A percentile compares a stretch with the other conserved stretches of the same genome.
Conservation (phyloP, 64 coral and sea anemone species). For the Montipora capricornis region DNA sequence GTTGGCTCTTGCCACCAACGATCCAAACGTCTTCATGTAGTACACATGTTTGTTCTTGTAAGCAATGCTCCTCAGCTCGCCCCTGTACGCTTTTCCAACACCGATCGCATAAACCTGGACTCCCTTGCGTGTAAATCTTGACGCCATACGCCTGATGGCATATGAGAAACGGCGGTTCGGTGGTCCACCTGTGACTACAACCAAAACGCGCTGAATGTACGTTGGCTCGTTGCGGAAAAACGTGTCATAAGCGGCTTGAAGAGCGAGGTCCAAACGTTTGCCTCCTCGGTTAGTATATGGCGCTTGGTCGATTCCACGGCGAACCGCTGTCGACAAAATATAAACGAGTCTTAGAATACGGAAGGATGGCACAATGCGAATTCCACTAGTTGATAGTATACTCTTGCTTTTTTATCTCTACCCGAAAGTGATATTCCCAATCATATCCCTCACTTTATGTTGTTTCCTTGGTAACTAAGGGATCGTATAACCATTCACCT, state of each 20-base stretch:
- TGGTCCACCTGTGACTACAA: conserved; percentile 72
- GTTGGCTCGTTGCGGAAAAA: conserved; percentile 72
- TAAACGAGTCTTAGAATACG: not conserved
- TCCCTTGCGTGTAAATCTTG: conserved; percentile 56
- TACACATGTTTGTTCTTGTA: conserved; percentile 79
- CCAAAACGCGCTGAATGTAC: conserved; percentile 85
- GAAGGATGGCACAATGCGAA: not conserved
- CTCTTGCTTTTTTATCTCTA: too few species aligned
- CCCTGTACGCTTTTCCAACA: conserved; percentile 46
- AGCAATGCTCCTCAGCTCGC: conserved; percentile 70
- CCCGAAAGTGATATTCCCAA: too few species aligned
- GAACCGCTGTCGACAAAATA: conserved; percentile 30
- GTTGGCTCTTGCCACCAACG: conserved; percentile 59
- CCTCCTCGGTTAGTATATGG: conserved; percentile 65
- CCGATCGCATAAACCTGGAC: conserved; percentile 73
- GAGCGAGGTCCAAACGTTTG: conserved; percentile 69
- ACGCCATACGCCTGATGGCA: conserved; percentile 59
- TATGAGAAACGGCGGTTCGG: conserved; percentile 59
- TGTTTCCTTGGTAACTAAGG: too few species aligned
- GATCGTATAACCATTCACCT: too few species aligned
- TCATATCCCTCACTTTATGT: too few species aligned
- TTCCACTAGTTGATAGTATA: too few species aligned
- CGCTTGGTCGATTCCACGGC: conserved; percentile 64
- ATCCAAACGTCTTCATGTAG: conserved; percentile 54
- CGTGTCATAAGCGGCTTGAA: conserved; percentile 54